Evolutionary conservation across 1,140 invertebrate genomes (phyloP), one percentile per base, ranked within the genome.

Genomic region (Diorhabda elongata): DNA sequence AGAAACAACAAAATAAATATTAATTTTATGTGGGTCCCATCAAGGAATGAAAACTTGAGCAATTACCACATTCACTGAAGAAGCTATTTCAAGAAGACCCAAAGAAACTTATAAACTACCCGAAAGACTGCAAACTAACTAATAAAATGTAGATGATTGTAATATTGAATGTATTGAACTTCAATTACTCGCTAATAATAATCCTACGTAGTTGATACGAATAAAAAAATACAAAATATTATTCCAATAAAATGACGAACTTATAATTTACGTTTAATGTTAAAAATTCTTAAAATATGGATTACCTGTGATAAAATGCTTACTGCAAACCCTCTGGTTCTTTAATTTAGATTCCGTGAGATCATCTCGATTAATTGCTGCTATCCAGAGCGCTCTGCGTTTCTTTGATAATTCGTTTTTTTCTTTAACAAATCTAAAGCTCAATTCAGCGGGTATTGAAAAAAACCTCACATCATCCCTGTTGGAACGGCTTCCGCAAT

Each of bases 291-390:
- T 11, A 26, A 26, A 2, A 58, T 44, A 61, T 44, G 6, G 43
- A 41, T 61, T 67, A 67, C 66, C 66, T 8, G 58, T 67, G n/a
- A 67, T 67, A 47, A 67, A 67, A 62, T 67, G 66, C 57, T 61
- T 62, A 62, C 66, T 67, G 42, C 66, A 67, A 5, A 67, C 66
- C 43, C 45, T 62, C 66, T 67, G 11, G 44, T 67, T 45, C 41
- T 62, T 60, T 5, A 67, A 42, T 58, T 67, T 67, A 8, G 66
- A 66, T 57, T 66, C 47, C 5, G 64, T 66, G 11, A 66, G 57
- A 66, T 66, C 64, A n/a, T 8, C 64, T 11, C 64, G 45, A 41
- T 66, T 57, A 42, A 66, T 66, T 11, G 64, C 64, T 66, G 52
- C 41, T 66, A 66, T 58, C 64, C 64, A 66, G 42, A 42, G 52